Conservation (phyloP, 2,888 invertebrate genomes). For the Conops quadrifasciatus region DNA sequence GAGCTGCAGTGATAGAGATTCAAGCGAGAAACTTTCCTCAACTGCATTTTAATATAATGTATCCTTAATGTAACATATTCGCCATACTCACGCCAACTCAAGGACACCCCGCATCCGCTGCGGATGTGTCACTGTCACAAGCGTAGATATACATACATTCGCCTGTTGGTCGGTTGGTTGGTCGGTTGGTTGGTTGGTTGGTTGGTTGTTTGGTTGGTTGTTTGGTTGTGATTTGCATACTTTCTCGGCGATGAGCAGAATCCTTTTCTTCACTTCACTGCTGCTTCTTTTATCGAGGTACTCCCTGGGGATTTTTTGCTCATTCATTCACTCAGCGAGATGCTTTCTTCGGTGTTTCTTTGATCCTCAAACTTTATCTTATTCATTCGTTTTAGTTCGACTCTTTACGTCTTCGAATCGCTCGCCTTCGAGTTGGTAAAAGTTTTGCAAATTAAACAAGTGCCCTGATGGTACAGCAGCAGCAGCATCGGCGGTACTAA, state of each 20-base stretch:
- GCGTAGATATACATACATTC: not conserved
- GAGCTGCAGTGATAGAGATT: constrained; percentile 2
- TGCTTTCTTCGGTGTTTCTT: not conserved
- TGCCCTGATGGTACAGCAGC: not conserved
- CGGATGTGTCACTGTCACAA: constrained; percentile 10
- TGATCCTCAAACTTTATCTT: not conserved
- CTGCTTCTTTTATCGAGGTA: not conserved
- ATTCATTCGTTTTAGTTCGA: not conserved
- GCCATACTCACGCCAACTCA: not conserved
- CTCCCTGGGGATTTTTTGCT: not conserved
- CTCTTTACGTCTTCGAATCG: not conserved
- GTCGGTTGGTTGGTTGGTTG: not conserved
- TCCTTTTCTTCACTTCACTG: not conserved
- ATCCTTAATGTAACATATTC: constrained; percentile 5
- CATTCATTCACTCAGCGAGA: not conserved
- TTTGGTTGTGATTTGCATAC: not conserved
- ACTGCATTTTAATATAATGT: constrained; percentile 29
- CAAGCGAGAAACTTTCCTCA: constrained; percentile 28
- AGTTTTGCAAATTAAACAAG: constrained; percentile 13
- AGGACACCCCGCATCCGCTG: constrained; percentile 21
- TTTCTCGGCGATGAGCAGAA: not conserved
- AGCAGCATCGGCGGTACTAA: too few species aligned
- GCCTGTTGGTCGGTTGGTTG: not conserved
- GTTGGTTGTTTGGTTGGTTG: not conserved
- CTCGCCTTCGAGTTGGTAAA: not conserved